Evolutionary conservation across 2,888 invertebrate species (phyloP), one percentile per base, ranked within the genome.

Genomic region (Pimpla rufipes): DNA sequence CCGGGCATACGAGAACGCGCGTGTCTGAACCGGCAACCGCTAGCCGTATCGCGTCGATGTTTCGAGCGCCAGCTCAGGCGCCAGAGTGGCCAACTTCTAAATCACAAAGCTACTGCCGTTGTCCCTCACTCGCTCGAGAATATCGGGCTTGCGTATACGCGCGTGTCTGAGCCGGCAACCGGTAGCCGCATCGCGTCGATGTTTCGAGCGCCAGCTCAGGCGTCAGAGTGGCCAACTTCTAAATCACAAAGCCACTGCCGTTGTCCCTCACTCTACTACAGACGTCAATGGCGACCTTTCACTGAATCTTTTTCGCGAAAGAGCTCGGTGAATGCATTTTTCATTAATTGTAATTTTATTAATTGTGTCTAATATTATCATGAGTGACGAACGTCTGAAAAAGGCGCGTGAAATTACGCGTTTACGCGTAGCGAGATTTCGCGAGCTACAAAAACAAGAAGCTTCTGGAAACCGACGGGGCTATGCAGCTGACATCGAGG

Each of bases 331-430:
- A 18, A 1, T 21, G 52, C 7, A 16, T 52, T 21, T 21, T 21
- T 8, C 7, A 18, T 52, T 52, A 52, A 21, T 52, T 52, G 1
- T 45, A 45, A 45, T 45, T 13, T 45, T 13, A 45, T 45, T 8
- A 13, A 45, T 13, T 45, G 45, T 13, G 3, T 45, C 45, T 13
- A 11, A 42, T 42, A 8, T 42, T 3, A 18, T 52, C 0, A 52
- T 52, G 52, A 52, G 52, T 10, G 18, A 52, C 52, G 18, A 52
- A 21, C 6, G 52, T 2, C 52, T 1, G 6, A 52, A 45, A 29
- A 62, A 62, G 37, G 40, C 42, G 18, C 64, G 64, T 42, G 64
- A 64, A 64, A 42, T 42, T 64, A 42, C 64, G 42, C 64, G 42
- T 1, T 64, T 64, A 42, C 64, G 64, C 62, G 16, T 62, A 62